Evolutionary conservation across 2,113 vertebrate species (phyloP).

Genomic region (Chiloscyllium plagiosum): DNA sequence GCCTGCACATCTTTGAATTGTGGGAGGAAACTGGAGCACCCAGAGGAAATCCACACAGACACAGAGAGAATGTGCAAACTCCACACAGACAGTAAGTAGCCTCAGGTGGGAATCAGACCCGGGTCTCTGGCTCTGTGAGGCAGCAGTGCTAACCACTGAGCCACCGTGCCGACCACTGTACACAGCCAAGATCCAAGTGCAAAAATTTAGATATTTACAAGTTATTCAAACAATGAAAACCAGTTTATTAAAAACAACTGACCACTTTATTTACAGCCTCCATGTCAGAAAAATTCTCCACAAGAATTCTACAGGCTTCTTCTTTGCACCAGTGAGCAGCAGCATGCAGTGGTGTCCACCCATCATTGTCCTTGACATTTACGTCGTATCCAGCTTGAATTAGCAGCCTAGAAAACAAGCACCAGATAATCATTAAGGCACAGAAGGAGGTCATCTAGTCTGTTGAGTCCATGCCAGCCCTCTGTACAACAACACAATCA

Average conservation of each 20-base stretch:
- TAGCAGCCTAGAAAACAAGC: constrained; percentile 77
- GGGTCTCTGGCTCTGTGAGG: too few relatives aligned
- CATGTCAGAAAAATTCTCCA: constrained; percentile 66
- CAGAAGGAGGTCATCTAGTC: background rate
- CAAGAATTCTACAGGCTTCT: constrained; percentile 60
- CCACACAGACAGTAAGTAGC: too few relatives aligned
- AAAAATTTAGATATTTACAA: background rate
- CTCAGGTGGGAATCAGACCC: too few relatives aligned
- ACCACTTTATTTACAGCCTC: constrained; percentile 63
- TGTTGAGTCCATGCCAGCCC: background rate
- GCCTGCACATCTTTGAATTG: too few relatives aligned
- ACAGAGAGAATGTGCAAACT: too few relatives aligned
- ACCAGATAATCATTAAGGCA: constrained; percentile 40
- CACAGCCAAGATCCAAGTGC: background rate
- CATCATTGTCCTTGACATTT: constrained; percentile 98
- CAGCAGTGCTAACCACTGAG: too few relatives aligned
- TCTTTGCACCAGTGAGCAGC: constrained; percentile 79
- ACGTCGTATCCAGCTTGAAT: constrained; percentile 97
- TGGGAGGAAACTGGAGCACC: too few relatives aligned
- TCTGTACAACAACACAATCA: background rate
- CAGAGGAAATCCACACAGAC: too few relatives aligned
- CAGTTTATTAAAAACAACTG: constrained; percentile 38
- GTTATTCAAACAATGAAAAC: background rate
- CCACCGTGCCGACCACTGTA: too few relatives aligned
- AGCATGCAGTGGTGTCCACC: constrained; percentile 96